Base-by-base conservation (phyloP, 2,888 invertebrate genomes). In the Eupithecia exiguata region DNA sequence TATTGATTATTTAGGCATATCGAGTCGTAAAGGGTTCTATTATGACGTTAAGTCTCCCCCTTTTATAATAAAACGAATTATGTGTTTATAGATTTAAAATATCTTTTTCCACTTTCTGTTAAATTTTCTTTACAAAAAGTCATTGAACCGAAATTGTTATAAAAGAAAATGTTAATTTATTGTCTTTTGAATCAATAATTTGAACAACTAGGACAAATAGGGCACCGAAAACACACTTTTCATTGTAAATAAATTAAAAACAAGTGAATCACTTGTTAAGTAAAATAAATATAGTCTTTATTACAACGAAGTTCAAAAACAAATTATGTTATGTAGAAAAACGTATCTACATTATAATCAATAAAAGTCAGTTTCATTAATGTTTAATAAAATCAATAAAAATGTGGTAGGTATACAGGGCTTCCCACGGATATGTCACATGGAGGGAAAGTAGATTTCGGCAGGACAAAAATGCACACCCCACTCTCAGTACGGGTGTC, bases 201-300 rank as follows among this genome's bases (percentile, higher is more conserved):
- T 67, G n/a, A 61, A 66, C 61, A 58, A 43, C 49, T 67, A 68
- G 66, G 66, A 67, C 73, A 7, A 73, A 73, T 65, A 71, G 75
- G 75, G 58, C 72, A 46, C 70, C 70, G 21, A 72, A 72, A 70
- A 68, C 72, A 69, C 2, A 68, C 25, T 40, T 40, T 62, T 35
- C 18, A 62, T 3, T 21, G 66, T 43, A 21, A 66, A 66, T 43
- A 66, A 25, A 38, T 21, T 65, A 7, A 65, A 63, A 36, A 36
- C 36, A 65, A 38, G 12, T 38, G 25, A 66, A 66, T 18, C 7
- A 62, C 9, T 35, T 49, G 49, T 49, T 49, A n/a, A n/a, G 9
- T n/a, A 7, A n/a, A 49, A n/a, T 9, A 65, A 38, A 40, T 30
- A 30, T 30, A 4, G 30, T 30, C 2, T 4, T 3, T 30, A 30